These are phyloP conservation scores for Rhagonycha lutea DNA, from an alignment of 2,888 invertebrate genomes.

Conservation along the genomic window DNA sequence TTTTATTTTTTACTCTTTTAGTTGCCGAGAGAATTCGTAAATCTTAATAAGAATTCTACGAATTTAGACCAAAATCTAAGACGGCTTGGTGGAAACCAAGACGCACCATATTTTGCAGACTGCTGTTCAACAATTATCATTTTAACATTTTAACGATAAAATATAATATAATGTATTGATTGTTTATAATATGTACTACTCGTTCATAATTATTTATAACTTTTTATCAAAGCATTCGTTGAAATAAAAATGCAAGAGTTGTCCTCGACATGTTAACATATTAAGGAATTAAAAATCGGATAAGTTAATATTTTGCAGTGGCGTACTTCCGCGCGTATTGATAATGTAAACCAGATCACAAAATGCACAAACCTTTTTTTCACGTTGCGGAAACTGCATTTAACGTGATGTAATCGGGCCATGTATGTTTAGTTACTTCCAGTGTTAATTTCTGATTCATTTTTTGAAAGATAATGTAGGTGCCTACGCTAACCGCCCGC, in stretches of 20 bases:
- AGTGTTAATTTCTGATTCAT: slow-evolving; percentile 16
- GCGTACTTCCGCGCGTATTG: slow-evolving; percentile 26
- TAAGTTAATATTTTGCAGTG: slow-evolving; percentile 12
- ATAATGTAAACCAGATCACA: slow-evolving; percentile 26
- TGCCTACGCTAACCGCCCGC: slow-evolving; percentile 23
- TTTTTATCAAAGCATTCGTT: not conserved
- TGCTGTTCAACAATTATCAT: not conserved
- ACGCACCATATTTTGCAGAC: not conserved
- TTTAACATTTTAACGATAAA: not conserved
- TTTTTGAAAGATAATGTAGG: slow-evolving; percentile 20
- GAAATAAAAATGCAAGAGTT: slow-evolving; percentile 1
- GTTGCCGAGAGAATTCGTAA: not conserved
- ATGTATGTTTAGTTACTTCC: slow-evolving; percentile 12
- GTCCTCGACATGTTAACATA: slow-evolving; percentile 25
- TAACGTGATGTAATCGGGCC: not conserved
- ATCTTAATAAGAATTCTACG: not conserved
- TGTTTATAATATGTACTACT: too few relatives aligned
- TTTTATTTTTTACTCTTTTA: not conserved
- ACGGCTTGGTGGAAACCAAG: not conserved
- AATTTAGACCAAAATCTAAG: not conserved
- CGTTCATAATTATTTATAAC: not conserved
- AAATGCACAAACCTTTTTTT: slow-evolving; percentile 1
- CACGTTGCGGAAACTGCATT: slow-evolving; percentile 11
- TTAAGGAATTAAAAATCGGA: slow-evolving; percentile 17
- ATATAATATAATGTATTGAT: too few relatives aligned